A percentile compares a stretch with the other conserved stretches of the same genome.
Evolutionary conservation across 2,888 invertebrate genomes (phyloP).

Genomic region (Trypoxylon attenuatum): DNA sequence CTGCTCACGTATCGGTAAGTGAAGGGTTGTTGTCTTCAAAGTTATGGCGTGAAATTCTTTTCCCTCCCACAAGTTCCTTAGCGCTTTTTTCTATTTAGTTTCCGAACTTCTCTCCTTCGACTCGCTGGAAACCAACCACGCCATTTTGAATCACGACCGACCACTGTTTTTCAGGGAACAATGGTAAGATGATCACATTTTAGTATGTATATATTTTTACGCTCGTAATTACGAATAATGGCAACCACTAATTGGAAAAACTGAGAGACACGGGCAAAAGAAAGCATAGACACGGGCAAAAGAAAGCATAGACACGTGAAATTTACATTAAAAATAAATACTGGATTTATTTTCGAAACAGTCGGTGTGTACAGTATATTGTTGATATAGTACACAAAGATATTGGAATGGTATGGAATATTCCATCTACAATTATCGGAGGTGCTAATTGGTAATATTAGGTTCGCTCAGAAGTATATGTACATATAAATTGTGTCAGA

Average conservation of each 20-base stretch:
- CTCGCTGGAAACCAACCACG: constrained; percentile 3
- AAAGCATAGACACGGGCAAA: not conserved
- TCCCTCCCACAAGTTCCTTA: constrained; percentile 11
- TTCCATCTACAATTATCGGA: too few relatives aligned
- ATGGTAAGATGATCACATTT: constrained; percentile 1
- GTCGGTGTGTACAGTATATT: constrained; percentile 1
- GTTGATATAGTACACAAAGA: constrained; percentile 5
- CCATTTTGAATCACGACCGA: constrained; percentile 23
- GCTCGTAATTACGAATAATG: not conserved
- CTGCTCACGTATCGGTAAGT: constrained; percentile 37
- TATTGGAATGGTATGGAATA: too few relatives aligned
- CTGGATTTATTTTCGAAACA: constrained; percentile 33
- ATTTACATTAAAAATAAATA: constrained; percentile 30
- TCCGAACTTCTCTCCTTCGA: constrained; percentile 9
- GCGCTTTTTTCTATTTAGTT: constrained; percentile 24
- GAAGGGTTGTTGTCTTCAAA: constrained; percentile 44
- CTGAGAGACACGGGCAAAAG: too few relatives aligned
- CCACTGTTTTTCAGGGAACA: constrained; percentile 10
- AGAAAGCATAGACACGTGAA: not conserved
- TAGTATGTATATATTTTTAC: not conserved
- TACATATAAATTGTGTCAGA: too few relatives aligned
- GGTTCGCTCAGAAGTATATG: too few relatives aligned
- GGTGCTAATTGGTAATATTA: too few relatives aligned
- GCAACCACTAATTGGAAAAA: too few relatives aligned
- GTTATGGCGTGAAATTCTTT: constrained; percentile 27